Evolutionary conservation across 2,888 invertebrate species (phyloP), one percentile per base, ranked within the genome.

Genomic region (Cephus rjabovi): DNA sequence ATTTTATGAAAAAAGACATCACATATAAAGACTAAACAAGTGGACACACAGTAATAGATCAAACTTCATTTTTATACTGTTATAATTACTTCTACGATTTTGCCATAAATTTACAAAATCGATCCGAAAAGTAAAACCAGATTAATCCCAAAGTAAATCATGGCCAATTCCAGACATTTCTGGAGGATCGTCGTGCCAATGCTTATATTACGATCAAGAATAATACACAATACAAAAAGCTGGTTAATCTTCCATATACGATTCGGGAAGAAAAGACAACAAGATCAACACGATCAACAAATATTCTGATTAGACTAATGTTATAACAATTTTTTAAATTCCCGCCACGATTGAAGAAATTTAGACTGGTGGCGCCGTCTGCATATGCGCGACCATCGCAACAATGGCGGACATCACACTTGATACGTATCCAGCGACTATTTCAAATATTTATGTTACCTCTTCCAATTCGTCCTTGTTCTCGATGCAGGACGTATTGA

Each of bases 401-500:
- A 92, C 92, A 92, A 92, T 90, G 90, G 90, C 90, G 87, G 89
- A 87, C 86, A 87, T 89, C 86, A 86, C 85, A 89, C 88, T 87
- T 86, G 86, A 89, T 89, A 89, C 88, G 88, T 88, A 89, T 87
- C 84, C 87, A 88, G 87, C 84, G 87, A 88, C 84, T 87, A 88
- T 87, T 90, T 89, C 80, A 89, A 89, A 88, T 87, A 87, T 88
- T 87, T 86, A 90, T 91, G 92, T 94, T 95, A 97, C 97, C 96
- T 97, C 97, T 92, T 97, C 97, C 92, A 96, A 94, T 92, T 97
- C 97, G 94, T 97, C 97, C 95, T 95, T 96, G 93, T 95, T 95
- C 94, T 97, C 97, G 92, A 97, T 95, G 91, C 95, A 94, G 91
- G 96, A 95, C 92, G 95, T 95, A 93, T 95, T 93, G 93, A 97